Base-by-base conservation (phyloP, 2,113 vertebrate species). In the Gallinago jamesoni region DNA sequence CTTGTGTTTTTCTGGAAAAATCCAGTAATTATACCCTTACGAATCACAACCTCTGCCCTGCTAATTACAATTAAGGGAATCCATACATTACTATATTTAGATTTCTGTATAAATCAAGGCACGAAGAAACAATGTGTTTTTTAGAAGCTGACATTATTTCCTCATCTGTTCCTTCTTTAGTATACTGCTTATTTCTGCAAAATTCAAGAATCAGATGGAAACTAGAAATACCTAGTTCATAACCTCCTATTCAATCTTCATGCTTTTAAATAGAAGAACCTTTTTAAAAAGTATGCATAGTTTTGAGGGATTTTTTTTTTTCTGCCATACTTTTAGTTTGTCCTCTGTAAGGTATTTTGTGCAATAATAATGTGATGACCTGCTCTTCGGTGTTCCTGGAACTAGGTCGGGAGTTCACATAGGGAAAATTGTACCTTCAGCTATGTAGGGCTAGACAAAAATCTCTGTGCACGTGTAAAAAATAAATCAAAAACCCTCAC, bases 21-120 rank as follows among this genome's bases (percentile, higher is more conserved):
- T 89, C 59, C 62, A 87, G 16, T 95, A 96, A 97, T 97, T 96
- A 96, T 67, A 92, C 33, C 74, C 57, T 79, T 74, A 72, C 69
- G n/a, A 93, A 89, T 92, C 62, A 82, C 84, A 82, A 84, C 73
- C 94, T 87, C 62, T 95, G 70, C 73, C 85, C 67, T 91, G 14
- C 85, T 97, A 96, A 96, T 97, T 95, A 67, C 74, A 87, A 66
- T 87, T 94, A 94, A 80, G 45, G 50, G 55, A 87, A 74, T 89
- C 77, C n/a, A 79, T 67, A 23, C 27, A 80, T 87, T 87, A 93
- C 78, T 90, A 43, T 90, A 48, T 87, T 95, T 96, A 81, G 83
- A 78, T 90, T 92, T 83, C 91, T 89, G 27, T 82, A 31, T 93
- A 85, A 92, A 89, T 87, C 20, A 63, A 59, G 80, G 56, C 45